phyloP scores from a whole-genome alignment of 2,888 invertebrate species.

The Hecatera dysodea region DNA sequence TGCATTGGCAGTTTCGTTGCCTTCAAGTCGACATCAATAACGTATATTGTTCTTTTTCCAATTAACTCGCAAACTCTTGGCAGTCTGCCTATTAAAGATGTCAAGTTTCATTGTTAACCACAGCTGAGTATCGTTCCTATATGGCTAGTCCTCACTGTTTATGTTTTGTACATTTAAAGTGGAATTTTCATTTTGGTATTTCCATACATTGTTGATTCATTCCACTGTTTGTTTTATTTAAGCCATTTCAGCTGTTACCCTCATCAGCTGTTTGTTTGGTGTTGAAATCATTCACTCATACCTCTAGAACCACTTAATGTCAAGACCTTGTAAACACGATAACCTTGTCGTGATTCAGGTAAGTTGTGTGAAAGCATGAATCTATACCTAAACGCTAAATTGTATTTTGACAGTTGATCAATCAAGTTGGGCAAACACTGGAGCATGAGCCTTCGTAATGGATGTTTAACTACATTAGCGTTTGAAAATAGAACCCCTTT shows the following conservation, averaged over 20 bases:
- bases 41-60: constrained; percentile 52
- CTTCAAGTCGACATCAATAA: constrained; percentile 51
- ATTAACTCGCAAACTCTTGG: constrained; percentile 54
- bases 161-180: constrained; percentile 23
- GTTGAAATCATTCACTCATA: constrained; percentile 25
- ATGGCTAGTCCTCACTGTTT: background rate
- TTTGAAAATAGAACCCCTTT: constrained; percentile 27
- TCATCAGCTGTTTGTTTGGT: constrained; percentile 28
- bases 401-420: constrained; percentile 60
- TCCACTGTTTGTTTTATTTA: background rate
- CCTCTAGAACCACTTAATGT: constrained; percentile 43
- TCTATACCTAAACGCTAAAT: constrained; percentile 56
- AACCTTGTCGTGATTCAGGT: constrained; percentile 43
- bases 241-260: constrained; percentile 8
- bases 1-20: constrained; percentile 47
- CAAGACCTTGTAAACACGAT: constrained; percentile 46
- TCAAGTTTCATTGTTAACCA: constrained; percentile 39
- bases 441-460: constrained; percentile 39
- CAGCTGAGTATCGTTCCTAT: constrained; percentile 7
- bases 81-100: constrained; percentile 48
- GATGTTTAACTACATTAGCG: constrained; percentile 31
- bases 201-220: constrained; percentile 13
- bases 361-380: constrained; percentile 40
- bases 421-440: constrained; percentile 45
- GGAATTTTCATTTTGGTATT: background rate